phyloP scores from a whole-genome alignment of 2,888 invertebrate species.

The Drosophila affinis region DNA sequence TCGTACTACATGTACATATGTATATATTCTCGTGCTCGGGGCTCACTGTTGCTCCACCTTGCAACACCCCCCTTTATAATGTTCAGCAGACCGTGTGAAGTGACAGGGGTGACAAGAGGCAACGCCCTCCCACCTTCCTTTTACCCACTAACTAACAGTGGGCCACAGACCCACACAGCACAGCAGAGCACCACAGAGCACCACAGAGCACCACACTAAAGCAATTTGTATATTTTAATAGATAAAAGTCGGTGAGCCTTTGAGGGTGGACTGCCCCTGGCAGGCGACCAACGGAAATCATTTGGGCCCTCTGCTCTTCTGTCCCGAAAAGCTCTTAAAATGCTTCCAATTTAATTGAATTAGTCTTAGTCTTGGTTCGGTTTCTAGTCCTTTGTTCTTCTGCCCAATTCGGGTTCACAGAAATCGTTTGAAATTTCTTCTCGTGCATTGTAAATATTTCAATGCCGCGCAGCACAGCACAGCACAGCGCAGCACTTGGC shows the following conservation, averaged over 20 bases:
- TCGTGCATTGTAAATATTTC: conserved; percentile 34
- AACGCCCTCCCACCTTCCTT: conserved; percentile 18
- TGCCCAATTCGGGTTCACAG: conserved; percentile 24
- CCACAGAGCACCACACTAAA: conserved; percentile 6
- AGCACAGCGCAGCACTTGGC: conserved; percentile 40
- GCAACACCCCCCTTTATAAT: conserved; percentile 15
- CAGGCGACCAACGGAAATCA: conserved; percentile 40
- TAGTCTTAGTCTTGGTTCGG: conserved; percentile 27
- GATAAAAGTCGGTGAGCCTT: conserved; percentile 47
- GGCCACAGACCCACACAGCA: conserved; percentile 18
- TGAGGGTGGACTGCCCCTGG: conserved; percentile 36
- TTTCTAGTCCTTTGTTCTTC: conserved; percentile 25
- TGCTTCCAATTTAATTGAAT: conserved; percentile 62
- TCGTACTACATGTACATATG: too few species aligned
- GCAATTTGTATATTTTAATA: conserved; percentile 64
- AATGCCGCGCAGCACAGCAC: conserved; percentile 13
- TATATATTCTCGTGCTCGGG: conserved; percentile 8
- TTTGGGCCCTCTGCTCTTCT: conserved; percentile 26
- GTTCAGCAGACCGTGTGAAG: conserved; percentile 56
- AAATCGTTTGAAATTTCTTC: conserved; percentile 26
- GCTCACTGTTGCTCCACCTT: conserved; percentile 12
- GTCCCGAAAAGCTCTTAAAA: conserved; percentile 40
- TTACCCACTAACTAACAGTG: not conserved
- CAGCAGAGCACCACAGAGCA: too few species aligned
- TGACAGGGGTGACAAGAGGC: conserved; percentile 47